phyloP scores from a whole-genome alignment of 2,888 invertebrate genomes.

The Trachelus iudaicus region DNA sequence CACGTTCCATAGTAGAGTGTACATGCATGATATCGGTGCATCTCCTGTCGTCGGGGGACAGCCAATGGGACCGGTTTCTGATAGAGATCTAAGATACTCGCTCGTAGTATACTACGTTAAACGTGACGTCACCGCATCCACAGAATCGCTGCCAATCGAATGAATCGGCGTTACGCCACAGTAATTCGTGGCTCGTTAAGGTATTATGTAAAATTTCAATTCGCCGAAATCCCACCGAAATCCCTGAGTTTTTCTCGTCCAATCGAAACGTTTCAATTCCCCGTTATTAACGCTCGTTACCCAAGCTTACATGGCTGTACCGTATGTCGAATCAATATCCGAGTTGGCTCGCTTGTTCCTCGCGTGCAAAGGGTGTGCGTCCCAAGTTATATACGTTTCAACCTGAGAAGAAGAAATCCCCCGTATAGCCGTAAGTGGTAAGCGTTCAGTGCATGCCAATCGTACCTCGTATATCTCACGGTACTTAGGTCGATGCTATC shows the following conservation, averaged over 20 bases:
- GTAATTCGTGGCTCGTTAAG: not conserved
- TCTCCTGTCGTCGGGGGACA: not conserved
- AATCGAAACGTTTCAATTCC: not conserved
- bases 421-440: constrained; percentile 44
- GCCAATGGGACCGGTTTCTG: not conserved
- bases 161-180: not conserved
- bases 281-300: not conserved
- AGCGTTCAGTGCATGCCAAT: constrained; percentile 51
- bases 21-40: not conserved
- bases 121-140: not conserved
- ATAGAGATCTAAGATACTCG: not conserved
- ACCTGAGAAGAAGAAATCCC: not conserved
- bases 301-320: not conserved
- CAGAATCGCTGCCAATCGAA: not conserved
- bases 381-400: not conserved
- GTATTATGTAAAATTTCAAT: not conserved
- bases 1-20: not conserved
- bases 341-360: not conserved
- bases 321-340: not conserved
- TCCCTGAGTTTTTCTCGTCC: not conserved
- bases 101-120: not conserved
- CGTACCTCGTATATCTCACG: constrained; percentile 48
- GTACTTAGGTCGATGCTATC: constrained; percentile 48
- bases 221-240: not conserved
- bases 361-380: not conserved